Base-by-base conservation (phyloP, 2,888 invertebrate genomes). In the Clepsis dumicolana region DNA sequence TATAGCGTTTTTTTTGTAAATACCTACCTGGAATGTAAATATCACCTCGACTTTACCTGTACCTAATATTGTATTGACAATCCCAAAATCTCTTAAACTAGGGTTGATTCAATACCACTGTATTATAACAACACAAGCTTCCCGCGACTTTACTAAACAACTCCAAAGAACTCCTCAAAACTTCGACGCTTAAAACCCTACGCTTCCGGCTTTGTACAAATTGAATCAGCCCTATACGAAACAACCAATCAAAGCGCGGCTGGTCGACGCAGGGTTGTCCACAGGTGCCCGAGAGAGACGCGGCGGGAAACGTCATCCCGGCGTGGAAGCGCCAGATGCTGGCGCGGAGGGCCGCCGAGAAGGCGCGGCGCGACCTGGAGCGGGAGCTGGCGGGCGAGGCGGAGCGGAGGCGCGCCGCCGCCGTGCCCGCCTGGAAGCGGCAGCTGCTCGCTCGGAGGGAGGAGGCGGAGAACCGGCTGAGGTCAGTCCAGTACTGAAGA, bases 311-410 rank as follows among this genome's bases (percentile, higher is more conserved):
- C 82, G 94, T 96, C 50, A 98, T 99, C 80, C 99, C 99, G 14
- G 97, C 96, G 25, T 99, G 99, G 99, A 98, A 98, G 86, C 94
- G 98, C 12, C 98, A 98, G 89, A 98, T 99, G 97, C 87, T 98
- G 86, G 99, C 99, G 1, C 96, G 98, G 80, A 97, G 98, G 85
- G 97, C 98, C 0, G 98, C 99, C 0, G 98, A 99, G 87, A 96
- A 97, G 76, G 98, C 98, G 10, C 95, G 97, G 75, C 97, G 97
- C 80, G 98, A 99, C 81, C 94, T 98, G 77, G 98, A 98, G 88
- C 97, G 97, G 84, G 96, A 97, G 80, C 94, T 98, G 79, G 96
- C 96, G 4, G 94, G 96, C 71, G 97, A 98, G 82, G 97, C 97
- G 0, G 98, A 98, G 88, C 96, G 97, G 77, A 95, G 97, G 78